A percentile compares a stretch with the other conserved stretches of the same genome.
These are phyloP conservation scores for Nebria brevicollis DNA, from an alignment of 2,888 invertebrate genomes.

Conservation along the genomic window DNA sequence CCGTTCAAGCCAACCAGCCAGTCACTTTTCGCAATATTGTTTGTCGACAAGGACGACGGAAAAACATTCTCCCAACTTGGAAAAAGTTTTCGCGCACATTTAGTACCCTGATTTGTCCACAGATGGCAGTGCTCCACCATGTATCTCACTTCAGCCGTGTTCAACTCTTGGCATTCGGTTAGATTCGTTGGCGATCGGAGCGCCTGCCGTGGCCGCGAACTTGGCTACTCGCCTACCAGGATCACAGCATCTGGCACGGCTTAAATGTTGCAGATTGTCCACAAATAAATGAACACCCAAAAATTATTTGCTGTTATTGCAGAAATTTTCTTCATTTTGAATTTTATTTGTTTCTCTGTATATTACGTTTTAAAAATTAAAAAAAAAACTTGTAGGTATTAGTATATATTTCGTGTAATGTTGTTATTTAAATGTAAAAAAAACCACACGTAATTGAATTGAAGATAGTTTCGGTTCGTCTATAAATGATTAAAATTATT, in stretches of 20 bases:
- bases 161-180: not conserved
- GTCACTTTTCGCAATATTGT: slow-evolving; percentile 15
- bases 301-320: no score
- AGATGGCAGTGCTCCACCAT: not conserved
- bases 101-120: slow-evolving; percentile 11
- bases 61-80: slow-evolving; percentile 8
- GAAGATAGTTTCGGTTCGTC: not conserved
- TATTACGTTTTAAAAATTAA: no score
- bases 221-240: slow-evolving; percentile 9
- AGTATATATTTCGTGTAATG: not conserved
- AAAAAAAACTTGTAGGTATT: no score
- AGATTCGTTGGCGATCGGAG: slow-evolving; percentile 9
- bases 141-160: not conserved
- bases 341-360: no score
- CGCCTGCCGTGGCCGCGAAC: slow-evolving; percentile 14
- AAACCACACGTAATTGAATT: not conserved
- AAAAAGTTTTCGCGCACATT: slow-evolving; percentile 11
- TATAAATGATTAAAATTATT: not conserved
- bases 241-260: not conserved
- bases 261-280: not conserved
- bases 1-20: slow-evolving; percentile 11
- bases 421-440: not conserved
- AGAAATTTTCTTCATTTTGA: no score
- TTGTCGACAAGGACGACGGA: slow-evolving; percentile 4
- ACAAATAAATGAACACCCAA: not conserved